Evolutionary conservation across 1,140 invertebrate genomes (phyloP), one percentile per base, ranked within the genome.

Genomic region (Cephus cinctus): DNA sequence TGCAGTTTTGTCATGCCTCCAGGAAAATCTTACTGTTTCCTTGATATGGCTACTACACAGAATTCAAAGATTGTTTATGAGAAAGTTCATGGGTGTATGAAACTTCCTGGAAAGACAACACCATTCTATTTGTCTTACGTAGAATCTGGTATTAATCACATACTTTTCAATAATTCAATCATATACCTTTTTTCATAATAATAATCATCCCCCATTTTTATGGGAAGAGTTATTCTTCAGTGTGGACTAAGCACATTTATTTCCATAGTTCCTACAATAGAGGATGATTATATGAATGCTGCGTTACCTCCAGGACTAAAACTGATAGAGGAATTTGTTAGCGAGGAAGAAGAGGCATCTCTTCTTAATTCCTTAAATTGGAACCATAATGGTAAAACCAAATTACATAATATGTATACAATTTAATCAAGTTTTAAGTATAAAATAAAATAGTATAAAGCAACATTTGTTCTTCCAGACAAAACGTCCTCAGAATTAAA

Each of bases 21-120:
- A 11, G 78, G 78, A 40, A 90, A 92, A 76, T 88, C 88, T 0
- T 92, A 87, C 61, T 84, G 83, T 40, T 90, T 92, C 74, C 56
- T 93, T 2, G 69, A 73, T 36, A 90, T 82, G 61, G 35, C 58
- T 5, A 62, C 70, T 2, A 14, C 72, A 2, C 50, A 73, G 9
- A 73, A 80, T 52, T 80, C 87, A 4, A 47, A 57, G 34, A 54
- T 57, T 22, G 79, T 83, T 9, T 83, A 77, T 50, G 44, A 74
- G 5, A 65, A 71, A 34, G 73, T 83, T 48, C 79, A 87, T 71
- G 81, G 82, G 14, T 61, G 61, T 23, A 49, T 74, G 5, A 70
- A 72, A 27, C 67, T 84, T 54, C 80, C 78, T 36, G 79, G 76
- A 47, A 69, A 80, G 40, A 71, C 77, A 20, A 73, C 76, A 31